Base-by-base conservation (phyloP, 2,113 vertebrate genomes). In the Urocynchramus pylzowi region DNA sequence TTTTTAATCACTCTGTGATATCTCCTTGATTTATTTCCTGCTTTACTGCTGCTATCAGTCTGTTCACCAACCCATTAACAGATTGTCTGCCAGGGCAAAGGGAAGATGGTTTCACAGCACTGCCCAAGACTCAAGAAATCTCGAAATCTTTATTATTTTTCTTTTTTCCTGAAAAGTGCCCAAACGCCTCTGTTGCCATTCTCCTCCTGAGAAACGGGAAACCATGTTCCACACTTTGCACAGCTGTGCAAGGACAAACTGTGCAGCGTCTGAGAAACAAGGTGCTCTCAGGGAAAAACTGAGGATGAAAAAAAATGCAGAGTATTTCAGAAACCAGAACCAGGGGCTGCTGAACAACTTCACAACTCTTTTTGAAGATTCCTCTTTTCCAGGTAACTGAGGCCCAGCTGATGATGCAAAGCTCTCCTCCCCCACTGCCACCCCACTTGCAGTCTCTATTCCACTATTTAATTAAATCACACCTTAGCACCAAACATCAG, bases 381-480 rank as follows among this genome's bases (percentile, higher is more conserved):
- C 10, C 7, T 28, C 39, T 65, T 44, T 45, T 44, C 35, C 0
- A 0, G 52, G 56, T 6, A 45, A 20, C 71, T 2, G 21, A 85
- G 42, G 45, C 54, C 20, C 39, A 78, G 59, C 21, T 20, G 28
- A 57, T 18, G 76, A 70, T 10, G 10, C 50, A 54, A 54, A 84
- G 31, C 9, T 52, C 31, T 60, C 73, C 60, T 37, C 17, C 70
- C 39, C 73, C 73, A 78, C 13, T 63, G 56, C 19, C 49, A 59
- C 22, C 33, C 30, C 45, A 37, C 9, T 4, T 16, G 41, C n/a
- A 61, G 30, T 10, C 44, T 6, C 2, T 9, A 65, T 39, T 59
- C 13, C 30, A 77, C 21, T 16, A 5, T 8, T 67, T 67, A 54
- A 86, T 52, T 41, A 69, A 37, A 74, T 10, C 4, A 4, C 57